Conservation (phyloP, 2,888 invertebrate genomes). For the Lathronympha strigana region DNA sequence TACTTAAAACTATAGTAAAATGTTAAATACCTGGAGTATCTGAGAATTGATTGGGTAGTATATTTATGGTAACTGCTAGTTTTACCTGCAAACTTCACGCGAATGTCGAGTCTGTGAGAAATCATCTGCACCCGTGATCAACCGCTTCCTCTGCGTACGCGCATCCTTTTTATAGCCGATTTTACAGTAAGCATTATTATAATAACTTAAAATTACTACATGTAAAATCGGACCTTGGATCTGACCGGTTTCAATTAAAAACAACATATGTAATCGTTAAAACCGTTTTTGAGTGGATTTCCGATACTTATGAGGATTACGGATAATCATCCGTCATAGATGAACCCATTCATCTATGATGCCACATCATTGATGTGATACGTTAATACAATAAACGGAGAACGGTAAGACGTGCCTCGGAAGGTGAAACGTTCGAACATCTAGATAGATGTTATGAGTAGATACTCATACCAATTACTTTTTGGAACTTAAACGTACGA, state of each 20-base stretch:
- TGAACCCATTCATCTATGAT: too few relatives aligned
- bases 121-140: slow-evolving; percentile 53
- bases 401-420: too few relatives aligned
- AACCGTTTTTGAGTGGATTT: slow-evolving; percentile 6
- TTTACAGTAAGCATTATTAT: slow-evolving; percentile 46
- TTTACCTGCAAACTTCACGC: not conserved
- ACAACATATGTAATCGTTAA: slow-evolving; percentile 20
- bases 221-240: slow-evolving; percentile 22
- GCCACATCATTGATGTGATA: too few relatives aligned
- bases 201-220: slow-evolving; percentile 40
- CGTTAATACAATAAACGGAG: too few relatives aligned
- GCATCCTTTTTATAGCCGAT: slow-evolving; percentile 51
- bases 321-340: not conserved
- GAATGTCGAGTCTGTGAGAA: not conserved
- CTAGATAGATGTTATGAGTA: too few relatives aligned
- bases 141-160: slow-evolving; percentile 56
- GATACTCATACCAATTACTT: too few relatives aligned
- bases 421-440: too few relatives aligned
- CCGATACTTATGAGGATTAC: not conserved
- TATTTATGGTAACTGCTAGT: not conserved
- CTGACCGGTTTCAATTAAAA: slow-evolving; percentile 29
- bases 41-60: not conserved
- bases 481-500: too few relatives aligned
- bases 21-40: too few relatives aligned
- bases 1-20: too few relatives aligned